A percentile compares a stretch with the other conserved stretches of the same genome.
Conservation (phyloP, 2,888 invertebrate species). For the Corythucha ciliata region DNA sequence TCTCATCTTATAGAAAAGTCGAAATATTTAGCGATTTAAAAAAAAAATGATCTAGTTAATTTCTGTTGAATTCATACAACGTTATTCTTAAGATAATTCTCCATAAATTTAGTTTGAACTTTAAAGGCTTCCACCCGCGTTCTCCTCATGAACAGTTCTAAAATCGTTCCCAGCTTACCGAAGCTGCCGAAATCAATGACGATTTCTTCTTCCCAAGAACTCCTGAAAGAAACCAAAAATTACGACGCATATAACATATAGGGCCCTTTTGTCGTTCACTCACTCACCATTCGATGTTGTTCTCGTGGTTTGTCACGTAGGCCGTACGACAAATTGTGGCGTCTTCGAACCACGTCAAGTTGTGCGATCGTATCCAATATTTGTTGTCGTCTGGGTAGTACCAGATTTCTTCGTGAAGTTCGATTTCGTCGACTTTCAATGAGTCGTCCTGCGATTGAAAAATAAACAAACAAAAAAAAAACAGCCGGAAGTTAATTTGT, state of each 20-base stretch:
- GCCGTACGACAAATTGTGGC: conserved; percentile 22
- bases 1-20: no score
- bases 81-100: conserved; percentile 6
- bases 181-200: conserved; percentile 24
- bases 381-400: conserved; percentile 19
- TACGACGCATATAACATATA: neutral
- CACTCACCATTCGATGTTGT: no score
- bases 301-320: conserved; percentile 21
- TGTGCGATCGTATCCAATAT: conserved; percentile 25
- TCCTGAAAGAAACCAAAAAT: conserved; percentile 17
- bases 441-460: conserved; percentile 15
- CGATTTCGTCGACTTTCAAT: conserved; percentile 22
- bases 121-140: conserved; percentile 18
- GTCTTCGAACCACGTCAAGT: conserved; percentile 27
- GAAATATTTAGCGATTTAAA: no score
- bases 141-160: conserved; percentile 27
- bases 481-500: no score
- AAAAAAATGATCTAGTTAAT: no score
- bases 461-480: no score
- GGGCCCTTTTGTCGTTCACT: no score
- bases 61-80: no score
- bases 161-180: conserved; percentile 23
- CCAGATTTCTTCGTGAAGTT: conserved; percentile 28
- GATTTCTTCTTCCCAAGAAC: conserved; percentile 26
- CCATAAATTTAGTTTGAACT: conserved; percentile 16